Base-by-base conservation (phyloP, 2,113 vertebrate genomes). In the Pelecanus crispus region DNA sequence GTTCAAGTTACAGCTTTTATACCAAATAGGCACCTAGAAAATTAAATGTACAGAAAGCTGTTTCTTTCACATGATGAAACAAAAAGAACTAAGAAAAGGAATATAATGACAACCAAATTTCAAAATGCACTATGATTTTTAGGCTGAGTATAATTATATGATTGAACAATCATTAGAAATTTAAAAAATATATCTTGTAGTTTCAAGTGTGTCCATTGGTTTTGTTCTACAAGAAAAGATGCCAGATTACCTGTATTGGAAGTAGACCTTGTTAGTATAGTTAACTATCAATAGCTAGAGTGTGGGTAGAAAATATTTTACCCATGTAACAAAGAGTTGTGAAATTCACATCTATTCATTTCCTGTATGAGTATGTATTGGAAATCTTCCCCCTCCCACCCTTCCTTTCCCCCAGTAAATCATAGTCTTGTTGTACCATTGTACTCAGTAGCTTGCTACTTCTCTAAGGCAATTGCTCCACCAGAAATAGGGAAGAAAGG, bases 361-460 rank as follows among this genome's bases (percentile, higher is more conserved):
- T 82, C 28, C 59, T 88, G 25, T 34, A 14, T 25, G n/a, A 10
- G 15, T 52, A 34, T 24, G 18, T 36, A 20, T 36, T 62, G 36
- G 40, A 55, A 73, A 32, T 86, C 12, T 55, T 42, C 7, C n/a
- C 11, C 5, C 29, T 40, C 31, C 19, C 24, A 45, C 15, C 6
- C 10, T 81, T 77, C 13, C 15, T 74, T 42, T 34, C 12, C 9
- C 22, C 16, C 31, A 53, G 58, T 17, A n/a, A 32, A 50, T 55
- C 20, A 40, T 7, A 58, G 34, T 10, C 31, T 52, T 65, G 10
- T 45, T 47, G 42, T 62, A n/a, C 17, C 15, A 5, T 10, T 53
- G 38, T 49, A 44, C 11, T 67, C 13, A 32, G 17, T 11, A 80
- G 2, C 24, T 81, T 0, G 0, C 15, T 58, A 58, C 53, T 81